These are phyloP conservation scores for Papilio aristodemus DNA, from an alignment of 1,140 invertebrate species.

Conservation along the genomic window DNA sequence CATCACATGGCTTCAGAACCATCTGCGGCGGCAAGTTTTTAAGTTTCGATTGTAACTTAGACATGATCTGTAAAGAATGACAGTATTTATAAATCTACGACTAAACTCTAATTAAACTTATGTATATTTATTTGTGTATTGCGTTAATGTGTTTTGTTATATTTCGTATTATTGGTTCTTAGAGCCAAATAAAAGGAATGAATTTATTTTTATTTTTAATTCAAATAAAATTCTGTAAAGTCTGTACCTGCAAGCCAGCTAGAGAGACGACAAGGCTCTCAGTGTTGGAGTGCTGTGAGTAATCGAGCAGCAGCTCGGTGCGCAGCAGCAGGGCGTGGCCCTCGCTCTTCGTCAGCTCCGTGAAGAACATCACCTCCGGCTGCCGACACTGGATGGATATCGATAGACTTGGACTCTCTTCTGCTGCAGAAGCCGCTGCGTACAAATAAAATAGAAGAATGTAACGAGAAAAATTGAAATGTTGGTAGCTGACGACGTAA, in stretches of 20 bases:
- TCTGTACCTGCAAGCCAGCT: slow-evolving; percentile 84
- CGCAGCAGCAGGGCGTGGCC: slow-evolving; percentile 87
- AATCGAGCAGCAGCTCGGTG: slow-evolving; percentile 88
- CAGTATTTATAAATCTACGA: neutral
- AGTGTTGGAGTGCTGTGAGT: slow-evolving; percentile 84
- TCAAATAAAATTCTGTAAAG: neutral
- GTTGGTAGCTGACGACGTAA: too few species aligned
- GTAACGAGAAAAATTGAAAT: too few species aligned
- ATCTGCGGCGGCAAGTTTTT: slow-evolving; percentile 79
- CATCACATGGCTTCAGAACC: slow-evolving; percentile 86
- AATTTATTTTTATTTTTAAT: neutral
- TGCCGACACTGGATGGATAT: slow-evolving; percentile 87
- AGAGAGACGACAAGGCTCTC: slow-evolving; percentile 84
- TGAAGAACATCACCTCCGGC: slow-evolving; percentile 90
- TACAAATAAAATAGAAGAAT: slow-evolving; percentile 10
- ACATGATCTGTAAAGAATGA: slow-evolving; percentile 80
- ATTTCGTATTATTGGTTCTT: neutral
- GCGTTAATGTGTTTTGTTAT: neutral
- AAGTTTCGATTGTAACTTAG: slow-evolving; percentile 77
- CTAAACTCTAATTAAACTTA: neutral
- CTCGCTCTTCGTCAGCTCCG: slow-evolving; percentile 84
- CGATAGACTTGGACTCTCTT: slow-evolving; percentile 81
- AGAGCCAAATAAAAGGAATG: neutral
- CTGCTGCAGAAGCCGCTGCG: slow-evolving; percentile 63
- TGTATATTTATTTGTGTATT: neutral